These are phyloP conservation scores for Drepanosiphum platanoidis DNA, from an alignment of 2,888 invertebrate species.

Conservation along the genomic window DNA sequence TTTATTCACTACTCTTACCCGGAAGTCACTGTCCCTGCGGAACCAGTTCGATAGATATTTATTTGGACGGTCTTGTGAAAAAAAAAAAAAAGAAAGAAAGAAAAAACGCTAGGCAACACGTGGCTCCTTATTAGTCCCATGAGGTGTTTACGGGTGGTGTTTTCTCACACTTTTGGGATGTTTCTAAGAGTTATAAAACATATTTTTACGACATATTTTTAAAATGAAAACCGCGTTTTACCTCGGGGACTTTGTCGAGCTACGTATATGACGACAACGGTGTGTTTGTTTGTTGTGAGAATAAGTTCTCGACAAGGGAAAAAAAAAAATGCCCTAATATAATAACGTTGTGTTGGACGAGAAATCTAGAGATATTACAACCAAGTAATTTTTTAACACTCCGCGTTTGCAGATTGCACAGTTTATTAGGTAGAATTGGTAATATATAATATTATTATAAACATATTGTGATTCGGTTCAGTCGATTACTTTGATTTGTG, in stretches of 20 bases:
- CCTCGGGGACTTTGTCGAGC: constrained; percentile 32
- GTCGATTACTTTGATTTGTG: neutral
- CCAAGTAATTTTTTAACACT: too few species aligned
- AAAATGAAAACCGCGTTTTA: constrained; percentile 59
- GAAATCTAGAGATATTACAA: neutral
- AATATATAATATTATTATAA: neutral
- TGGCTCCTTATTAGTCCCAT: constrained; percentile 60
- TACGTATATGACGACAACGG: neutral
- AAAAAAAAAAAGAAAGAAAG: neutral
- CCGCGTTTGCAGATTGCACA: too few species aligned
- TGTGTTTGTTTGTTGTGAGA: constrained; percentile 9
- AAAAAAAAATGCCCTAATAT: neutral
- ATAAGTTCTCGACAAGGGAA: constrained; percentile 2
- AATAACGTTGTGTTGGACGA: neutral
- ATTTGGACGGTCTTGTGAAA: neutral
- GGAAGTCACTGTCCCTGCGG: constrained; percentile 50
- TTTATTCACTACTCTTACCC: constrained; percentile 6
- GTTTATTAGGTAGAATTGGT: too few species aligned
- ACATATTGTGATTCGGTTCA: neutral
- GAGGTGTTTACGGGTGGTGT: constrained; percentile 46
- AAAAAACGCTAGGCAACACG: constrained; percentile 58
- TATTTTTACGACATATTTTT: constrained; percentile 61
- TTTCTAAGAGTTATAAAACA: constrained; percentile 59
- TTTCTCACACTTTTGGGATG: constrained; percentile 57
- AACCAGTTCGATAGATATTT: constrained; percentile 60